These are phyloP conservation scores for Piprites chloris DNA, from an alignment of 2,113 vertebrate species.

Conservation along the genomic window DNA sequence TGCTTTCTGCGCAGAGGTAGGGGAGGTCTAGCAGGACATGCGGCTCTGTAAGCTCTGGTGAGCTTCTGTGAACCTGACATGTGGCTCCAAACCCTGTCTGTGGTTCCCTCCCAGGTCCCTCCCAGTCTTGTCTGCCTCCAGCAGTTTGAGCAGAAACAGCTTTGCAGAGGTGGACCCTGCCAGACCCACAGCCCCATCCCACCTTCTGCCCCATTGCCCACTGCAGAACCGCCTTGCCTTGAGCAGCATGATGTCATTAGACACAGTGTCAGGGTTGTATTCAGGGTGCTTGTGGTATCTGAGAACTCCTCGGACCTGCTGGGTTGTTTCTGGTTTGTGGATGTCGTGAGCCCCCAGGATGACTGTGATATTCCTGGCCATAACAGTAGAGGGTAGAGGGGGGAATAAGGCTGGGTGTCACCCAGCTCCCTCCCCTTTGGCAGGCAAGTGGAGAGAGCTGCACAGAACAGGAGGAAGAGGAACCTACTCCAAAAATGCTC, in stretches of 20 bases:
- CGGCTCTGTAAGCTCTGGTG: not conserved
- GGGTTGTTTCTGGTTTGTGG: not conserved
- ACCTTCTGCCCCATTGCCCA: not conserved
- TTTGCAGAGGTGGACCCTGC: not conserved
- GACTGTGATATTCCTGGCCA: not conserved
- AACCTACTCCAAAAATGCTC: not conserved
- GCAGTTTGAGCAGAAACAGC: not conserved
- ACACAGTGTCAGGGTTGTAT: accelerated
- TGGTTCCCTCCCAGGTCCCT: not conserved
- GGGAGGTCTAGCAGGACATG: not conserved
- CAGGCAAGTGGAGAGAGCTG: not conserved
- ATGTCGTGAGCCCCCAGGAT: conserved; percentile 59
- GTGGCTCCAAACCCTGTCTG: not conserved
- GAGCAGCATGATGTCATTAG: conserved; percentile 51
- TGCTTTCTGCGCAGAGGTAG: accelerated
- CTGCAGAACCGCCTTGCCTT: not conserved
- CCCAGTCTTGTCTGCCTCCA: not conserved
- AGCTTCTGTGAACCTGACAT: not conserved
- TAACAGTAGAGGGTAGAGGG: not conserved
- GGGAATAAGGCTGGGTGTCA: not conserved
- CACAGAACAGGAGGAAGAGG: not conserved
- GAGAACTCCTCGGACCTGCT: conserved; percentile 37
- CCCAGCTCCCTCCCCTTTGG: not conserved
- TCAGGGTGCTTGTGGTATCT: not conserved
- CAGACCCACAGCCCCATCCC: not conserved